Conservation (phyloP, 2,113 vertebrate genomes). For the Mixornis gularis region DNA sequence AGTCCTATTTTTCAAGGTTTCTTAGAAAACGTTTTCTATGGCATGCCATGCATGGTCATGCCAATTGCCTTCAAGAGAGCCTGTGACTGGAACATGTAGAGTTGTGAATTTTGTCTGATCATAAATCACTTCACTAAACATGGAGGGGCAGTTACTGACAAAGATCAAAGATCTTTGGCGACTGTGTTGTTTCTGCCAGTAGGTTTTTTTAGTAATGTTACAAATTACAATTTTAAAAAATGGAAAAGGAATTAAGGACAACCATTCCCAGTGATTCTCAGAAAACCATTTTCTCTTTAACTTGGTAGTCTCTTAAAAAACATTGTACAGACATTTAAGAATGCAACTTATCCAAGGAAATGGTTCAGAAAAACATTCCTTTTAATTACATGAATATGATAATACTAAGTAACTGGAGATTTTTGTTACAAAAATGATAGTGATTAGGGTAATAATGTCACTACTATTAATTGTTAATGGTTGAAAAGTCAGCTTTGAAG, state of each 20-base stretch:
- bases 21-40: not conserved
- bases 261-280: not conserved
- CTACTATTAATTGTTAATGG: not conserved
- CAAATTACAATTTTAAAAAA: not conserved
- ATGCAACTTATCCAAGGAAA: not conserved
- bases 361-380: not conserved
- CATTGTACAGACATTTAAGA: not conserved
- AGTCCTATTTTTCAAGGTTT: not conserved
- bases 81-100: not conserved
- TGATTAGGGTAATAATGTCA: not conserved
- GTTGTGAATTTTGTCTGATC: slow-evolving; percentile 8
- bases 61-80: not conserved
- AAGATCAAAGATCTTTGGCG: slow-evolving; percentile 1
- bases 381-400: not conserved
- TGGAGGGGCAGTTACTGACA: not conserved
- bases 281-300: not conserved
- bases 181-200: not conserved
- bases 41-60: not conserved
- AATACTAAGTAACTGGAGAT: not conserved
- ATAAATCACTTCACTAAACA: not conserved
- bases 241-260: not conserved
- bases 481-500: not conserved
- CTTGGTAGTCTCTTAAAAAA: not conserved
- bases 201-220: not conserved
- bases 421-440: not conserved